Base-by-base conservation (phyloP, 1,140 invertebrate genomes). In the Drosophila guanche region DNA sequence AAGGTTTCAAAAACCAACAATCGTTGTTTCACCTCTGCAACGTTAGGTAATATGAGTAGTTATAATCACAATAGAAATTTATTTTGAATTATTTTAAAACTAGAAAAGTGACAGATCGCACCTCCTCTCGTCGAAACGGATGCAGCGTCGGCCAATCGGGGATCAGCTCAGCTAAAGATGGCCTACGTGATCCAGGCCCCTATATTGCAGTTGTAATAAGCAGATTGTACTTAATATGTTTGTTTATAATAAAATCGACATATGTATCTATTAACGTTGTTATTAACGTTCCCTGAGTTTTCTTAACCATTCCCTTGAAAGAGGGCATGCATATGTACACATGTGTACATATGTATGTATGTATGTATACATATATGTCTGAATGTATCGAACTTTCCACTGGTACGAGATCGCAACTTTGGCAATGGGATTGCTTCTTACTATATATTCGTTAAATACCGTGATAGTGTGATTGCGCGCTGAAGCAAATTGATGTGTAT, bases 81-180 rank as follows among this genome's bases (percentile, higher is more conserved):
- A 14, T 14, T 66, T 14, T 22, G 22, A 40, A 46, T 22, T 67
- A 37, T 20, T 20, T 47, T 42, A 45, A 51, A 16, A 46, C 37
- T 37, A 27, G 43, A 14, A 27, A 53, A 56, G 50, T 47, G n/a
- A 67, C 45, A 25, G 14, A 71, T 63, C 89, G 63, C 78, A 91
- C 90, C 90, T 91, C 90, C 58, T 90, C 88, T 46, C 90, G 90
- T 62, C 90, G 94, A 94, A 96, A 96, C 93, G 95, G 95, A 93
- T 98, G 96, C 85, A 98, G 95, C 86, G 95, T 95, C 86, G 97
- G 97, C 97, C 97, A 99, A 93, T 98, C 97, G 85, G 97, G 97
- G 92, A 99, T 98, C 93, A 98, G 93, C 93, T 98, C 97, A 85
- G 97, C 97, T 92, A 98, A 94, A 76, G 97, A 98, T 89, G 95